Evolutionary conservation across 2,797 vertebrate genomes (phyloP).

Genomic region (Cirrhinus mrigala): DNA sequence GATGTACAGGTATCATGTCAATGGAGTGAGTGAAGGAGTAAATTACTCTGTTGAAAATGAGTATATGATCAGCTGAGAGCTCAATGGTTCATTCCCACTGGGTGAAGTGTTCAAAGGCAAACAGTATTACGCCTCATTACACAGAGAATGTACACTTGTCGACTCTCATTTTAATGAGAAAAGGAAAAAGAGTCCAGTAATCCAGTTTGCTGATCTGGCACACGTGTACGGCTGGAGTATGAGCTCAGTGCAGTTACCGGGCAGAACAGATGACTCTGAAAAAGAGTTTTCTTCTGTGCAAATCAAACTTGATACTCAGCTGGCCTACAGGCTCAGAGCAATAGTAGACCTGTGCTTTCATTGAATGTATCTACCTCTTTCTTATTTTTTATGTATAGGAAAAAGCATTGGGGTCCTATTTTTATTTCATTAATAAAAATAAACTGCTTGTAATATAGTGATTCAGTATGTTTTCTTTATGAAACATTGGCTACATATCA

Average conservation of each 20-base stretch:
- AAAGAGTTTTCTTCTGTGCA: not conserved
- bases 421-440: not conserved
- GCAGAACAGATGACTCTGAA: conserved; percentile 13
- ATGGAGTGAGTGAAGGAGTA: not conserved
- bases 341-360: not conserved
- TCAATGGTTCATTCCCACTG: not conserved
- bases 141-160: conserved; percentile 19
- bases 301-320: conserved; percentile 18
- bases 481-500: not conserved
- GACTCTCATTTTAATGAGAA: conserved; percentile 11
- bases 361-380: not conserved
- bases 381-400: not conserved
- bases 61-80: not conserved
- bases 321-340: conserved; percentile 18
- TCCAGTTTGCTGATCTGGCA: conserved; percentile 39
- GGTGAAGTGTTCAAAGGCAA: conserved; percentile 29
- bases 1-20: not conserved
- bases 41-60: not conserved
- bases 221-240: not conserved
- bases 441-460: not conserved
- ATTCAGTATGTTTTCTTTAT: not conserved
- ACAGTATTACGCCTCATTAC: conserved; percentile 18
- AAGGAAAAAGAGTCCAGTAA: conserved; percentile 4
- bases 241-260: not conserved
- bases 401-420: not conserved